A percentile compares a stretch with the other conserved stretches of the same genome.
Evolutionary conservation across 1,140 invertebrate species (phyloP).

Genomic region (Scaptomyza pallida): DNA sequence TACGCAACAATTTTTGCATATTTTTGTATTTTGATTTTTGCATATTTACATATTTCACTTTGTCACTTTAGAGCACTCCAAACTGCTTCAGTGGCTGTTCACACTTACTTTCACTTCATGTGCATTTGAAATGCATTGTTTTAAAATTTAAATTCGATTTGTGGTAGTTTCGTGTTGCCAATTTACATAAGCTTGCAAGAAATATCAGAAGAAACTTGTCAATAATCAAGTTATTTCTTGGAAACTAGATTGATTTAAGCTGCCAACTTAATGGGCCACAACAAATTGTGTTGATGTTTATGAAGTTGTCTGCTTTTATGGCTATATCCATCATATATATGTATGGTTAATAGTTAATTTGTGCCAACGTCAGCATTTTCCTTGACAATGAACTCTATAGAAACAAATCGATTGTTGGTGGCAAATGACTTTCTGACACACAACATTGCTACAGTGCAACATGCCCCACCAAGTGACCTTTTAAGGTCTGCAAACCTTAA

Average conservation of each 20-base stretch:
- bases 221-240: no score
- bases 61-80: background rate
- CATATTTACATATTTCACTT: constrained; percentile 7
- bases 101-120: background rate
- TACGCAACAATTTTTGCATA: constrained; percentile 1
- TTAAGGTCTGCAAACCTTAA: background rate
- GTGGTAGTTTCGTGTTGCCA: background rate
- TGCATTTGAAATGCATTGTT: background rate
- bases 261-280: background rate
- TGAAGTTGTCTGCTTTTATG: background rate
- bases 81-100: background rate
- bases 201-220: no score
- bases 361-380: constrained; percentile 6
- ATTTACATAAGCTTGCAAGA: background rate
- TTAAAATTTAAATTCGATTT: background rate
- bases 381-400: constrained; percentile 26
- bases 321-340: background rate
- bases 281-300: background rate
- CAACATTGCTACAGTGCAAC: constrained; percentile 6
- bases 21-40: background rate
- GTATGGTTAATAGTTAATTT: constrained; percentile 12
- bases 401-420: constrained; percentile 32
- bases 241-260: no score
- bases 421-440: constrained; percentile 28
- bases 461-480: constrained; percentile 7